Conservation (phyloP, 37 sponge, comb jelly and placozoan species). For the Oscarella lobularis region DNA sequence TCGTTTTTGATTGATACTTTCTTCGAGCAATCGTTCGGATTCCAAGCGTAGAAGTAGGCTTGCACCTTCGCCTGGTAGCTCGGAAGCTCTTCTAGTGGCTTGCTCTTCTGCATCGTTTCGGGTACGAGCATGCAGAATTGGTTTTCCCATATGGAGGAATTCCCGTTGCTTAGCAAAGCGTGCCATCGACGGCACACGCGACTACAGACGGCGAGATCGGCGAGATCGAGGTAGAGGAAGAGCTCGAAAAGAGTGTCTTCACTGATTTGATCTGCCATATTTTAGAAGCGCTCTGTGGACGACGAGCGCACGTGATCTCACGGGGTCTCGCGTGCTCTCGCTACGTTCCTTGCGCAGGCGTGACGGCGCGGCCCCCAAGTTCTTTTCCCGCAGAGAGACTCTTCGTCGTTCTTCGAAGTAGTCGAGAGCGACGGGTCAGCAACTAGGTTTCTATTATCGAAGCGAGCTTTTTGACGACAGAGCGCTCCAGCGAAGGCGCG, state of each 20-base stretch:
- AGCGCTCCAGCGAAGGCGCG: too few relatives aligned
- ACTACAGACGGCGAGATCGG: background rate
- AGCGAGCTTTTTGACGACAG: too few relatives aligned
- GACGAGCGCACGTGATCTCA: too few relatives aligned
- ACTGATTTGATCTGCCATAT: background rate
- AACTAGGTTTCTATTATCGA: too few relatives aligned
- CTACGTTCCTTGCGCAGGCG: too few relatives aligned
- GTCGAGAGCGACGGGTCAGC: too few relatives aligned
- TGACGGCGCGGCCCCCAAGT: too few relatives aligned
- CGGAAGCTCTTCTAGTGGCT: slow-evolving; percentile 4
- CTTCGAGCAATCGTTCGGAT: slow-evolving; percentile 10
- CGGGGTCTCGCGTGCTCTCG: too few relatives aligned
- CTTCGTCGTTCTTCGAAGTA: too few relatives aligned
- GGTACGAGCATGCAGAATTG: background rate
- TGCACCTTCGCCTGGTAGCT: slow-evolving; percentile 18
- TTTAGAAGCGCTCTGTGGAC: too few relatives aligned
- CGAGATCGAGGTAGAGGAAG: background rate
- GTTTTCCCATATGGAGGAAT: slow-evolving; percentile 7
- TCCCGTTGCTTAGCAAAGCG: background rate
- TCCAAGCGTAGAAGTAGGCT: slow-evolving; percentile 30
- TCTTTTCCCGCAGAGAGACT: too few relatives aligned
- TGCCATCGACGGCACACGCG: slow-evolving; percentile 29
- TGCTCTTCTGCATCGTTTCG: background rate
- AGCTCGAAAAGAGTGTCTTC: background rate
- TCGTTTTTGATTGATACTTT: slow-evolving; percentile 29